Evolutionary conservation across 2,113 vertebrate genomes (phyloP).

Genomic region (Perognathus longimembris): DNA sequence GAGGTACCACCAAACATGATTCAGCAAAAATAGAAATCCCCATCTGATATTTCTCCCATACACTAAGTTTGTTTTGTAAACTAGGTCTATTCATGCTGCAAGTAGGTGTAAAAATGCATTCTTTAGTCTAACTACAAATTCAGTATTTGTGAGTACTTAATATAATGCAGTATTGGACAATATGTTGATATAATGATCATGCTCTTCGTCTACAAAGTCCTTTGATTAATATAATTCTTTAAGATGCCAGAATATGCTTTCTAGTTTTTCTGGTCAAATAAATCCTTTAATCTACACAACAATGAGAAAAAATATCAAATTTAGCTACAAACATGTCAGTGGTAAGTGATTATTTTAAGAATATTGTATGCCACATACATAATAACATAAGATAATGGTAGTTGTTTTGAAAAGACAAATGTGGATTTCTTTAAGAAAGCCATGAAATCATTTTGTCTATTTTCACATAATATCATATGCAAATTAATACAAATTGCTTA

Average conservation of each 20-base stretch:
- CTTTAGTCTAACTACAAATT: not conserved
- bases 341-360: not conserved
- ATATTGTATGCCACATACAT: not conserved
- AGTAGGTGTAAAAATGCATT: not conserved
- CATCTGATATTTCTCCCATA: not conserved
- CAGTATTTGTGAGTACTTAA: not conserved
- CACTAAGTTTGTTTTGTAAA: not conserved
- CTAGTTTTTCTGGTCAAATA: not conserved
- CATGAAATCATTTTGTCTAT: not conserved
- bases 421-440: not conserved
- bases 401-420: conserved; percentile 24
- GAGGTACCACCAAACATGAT: conserved; percentile 63
- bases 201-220: not conserved
- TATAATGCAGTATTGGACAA: not conserved
- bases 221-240: conserved; percentile 15
- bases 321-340: not conserved
- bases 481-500: not conserved
- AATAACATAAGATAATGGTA: not conserved
- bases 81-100: not conserved
- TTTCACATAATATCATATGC: not conserved
- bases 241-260: not conserved
- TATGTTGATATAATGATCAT: not conserved
- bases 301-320: not conserved
- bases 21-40: conserved; percentile 36
- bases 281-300: conserved; percentile 3